phyloP scores from a whole-genome alignment of 2,113 vertebrate genomes.

The Jaculus jaculus region DNA sequence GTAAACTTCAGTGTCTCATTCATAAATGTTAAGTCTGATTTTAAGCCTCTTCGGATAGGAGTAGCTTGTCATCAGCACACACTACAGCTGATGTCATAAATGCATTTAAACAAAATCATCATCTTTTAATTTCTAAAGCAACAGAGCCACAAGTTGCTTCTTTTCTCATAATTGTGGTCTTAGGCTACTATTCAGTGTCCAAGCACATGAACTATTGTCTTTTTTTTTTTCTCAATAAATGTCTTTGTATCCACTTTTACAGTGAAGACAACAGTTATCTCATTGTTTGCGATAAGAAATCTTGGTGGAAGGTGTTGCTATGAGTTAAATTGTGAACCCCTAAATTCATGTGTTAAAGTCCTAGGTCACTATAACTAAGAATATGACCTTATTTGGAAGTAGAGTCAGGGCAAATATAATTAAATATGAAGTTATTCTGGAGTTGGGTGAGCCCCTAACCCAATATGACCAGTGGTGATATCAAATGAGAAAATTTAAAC shows the following conservation, averaged over 20 bases:
- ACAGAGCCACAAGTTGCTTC: background rate
- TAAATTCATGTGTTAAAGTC: background rate
- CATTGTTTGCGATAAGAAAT: background rate
- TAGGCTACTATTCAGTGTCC: constrained; percentile 74
- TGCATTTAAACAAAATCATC: background rate
- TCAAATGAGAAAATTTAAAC: background rate
- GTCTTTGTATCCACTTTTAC: background rate
- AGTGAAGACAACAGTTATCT: constrained; percentile 23
- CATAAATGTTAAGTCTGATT: background rate
- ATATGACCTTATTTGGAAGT: background rate
- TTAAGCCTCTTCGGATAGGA: background rate
- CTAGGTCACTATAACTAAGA: background rate
- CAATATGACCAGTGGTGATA: background rate
- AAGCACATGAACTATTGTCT: constrained; percentile 45
- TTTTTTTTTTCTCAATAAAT: background rate
- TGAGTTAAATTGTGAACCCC: background rate
- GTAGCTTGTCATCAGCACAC: background rate
- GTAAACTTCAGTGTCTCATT: background rate
- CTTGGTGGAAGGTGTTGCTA: background rate
- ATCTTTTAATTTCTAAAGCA: background rate
- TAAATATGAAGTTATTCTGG: background rate
- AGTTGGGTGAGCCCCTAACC: background rate
- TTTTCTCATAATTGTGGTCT: constrained; percentile 50
- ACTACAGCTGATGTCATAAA: background rate
- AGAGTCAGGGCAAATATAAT: background rate